Percentiles rank a stretch among this genome's conserved stretches.
These are phyloP conservation scores for Zosterops hypoxanthus DNA, from an alignment of 2,113 vertebrate genomes.

Conservation along the genomic window DNA sequence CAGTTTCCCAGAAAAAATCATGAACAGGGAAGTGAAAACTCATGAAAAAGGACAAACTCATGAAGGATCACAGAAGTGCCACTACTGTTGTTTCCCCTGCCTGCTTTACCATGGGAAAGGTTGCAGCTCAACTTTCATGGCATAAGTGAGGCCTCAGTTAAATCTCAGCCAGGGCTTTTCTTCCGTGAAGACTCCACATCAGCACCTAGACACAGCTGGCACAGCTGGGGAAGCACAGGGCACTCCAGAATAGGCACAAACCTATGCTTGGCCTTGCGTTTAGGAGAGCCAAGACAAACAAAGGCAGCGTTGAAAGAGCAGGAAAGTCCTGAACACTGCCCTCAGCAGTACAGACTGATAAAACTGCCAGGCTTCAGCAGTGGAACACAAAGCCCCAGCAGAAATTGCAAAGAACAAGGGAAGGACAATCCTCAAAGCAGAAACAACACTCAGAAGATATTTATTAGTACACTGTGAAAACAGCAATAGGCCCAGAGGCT, in stretches of 20 bases:
- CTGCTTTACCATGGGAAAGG: not conserved
- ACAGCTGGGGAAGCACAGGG: not conserved
- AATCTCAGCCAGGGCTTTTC: not conserved
- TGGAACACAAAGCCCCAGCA: not conserved
- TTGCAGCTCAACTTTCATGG: not conserved
- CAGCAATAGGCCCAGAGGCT: not conserved
- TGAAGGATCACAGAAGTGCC: not conserved
- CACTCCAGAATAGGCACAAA: not conserved
- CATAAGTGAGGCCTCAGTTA: not conserved
- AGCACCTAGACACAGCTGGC: accelerated
- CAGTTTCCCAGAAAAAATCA: not conserved
- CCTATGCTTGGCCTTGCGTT: not conserved
- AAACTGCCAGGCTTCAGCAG: not conserved
- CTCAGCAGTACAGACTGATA: not conserved
- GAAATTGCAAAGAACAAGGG: not conserved
- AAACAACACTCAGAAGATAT: not conserved
- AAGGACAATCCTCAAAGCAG: not conserved
- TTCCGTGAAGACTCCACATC: not conserved
- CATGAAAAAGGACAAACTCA: not conserved
- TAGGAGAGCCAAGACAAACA: accelerated
- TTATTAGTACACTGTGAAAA: not conserved
- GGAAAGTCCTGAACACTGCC: not conserved
- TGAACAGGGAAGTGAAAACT: not conserved
- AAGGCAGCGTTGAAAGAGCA: not conserved
- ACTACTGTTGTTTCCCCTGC: not conserved